Base-by-base conservation (phyloP, 2,113 vertebrate genomes). In the Dromaius novaehollandiae region DNA sequence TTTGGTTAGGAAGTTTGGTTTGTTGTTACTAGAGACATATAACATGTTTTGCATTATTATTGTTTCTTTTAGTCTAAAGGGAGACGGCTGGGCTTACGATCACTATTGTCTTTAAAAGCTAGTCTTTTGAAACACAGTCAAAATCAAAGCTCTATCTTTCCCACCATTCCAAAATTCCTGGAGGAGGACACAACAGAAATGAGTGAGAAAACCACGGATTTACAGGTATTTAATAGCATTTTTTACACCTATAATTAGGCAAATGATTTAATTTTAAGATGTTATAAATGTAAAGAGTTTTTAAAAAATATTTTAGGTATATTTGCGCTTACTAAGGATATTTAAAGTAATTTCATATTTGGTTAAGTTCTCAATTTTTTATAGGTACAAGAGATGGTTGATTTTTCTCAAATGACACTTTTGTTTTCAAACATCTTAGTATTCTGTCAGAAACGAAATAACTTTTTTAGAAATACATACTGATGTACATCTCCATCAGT, bases 91-190 rank as follows among this genome's bases (percentile, higher is more conserved):
- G 97, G 95, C 78, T 88, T 99, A 86, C 96, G 69, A 56, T 98
- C 98, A 2, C 93, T 99, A 60, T 97, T 98, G 83, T 98, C 98
- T 42, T 97, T 99, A 88, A 98, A 98, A 96, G 96, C 97, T 74
- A 97, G 93, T 88, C 98, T 98, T 93, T 82, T 98, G 69, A 98
- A 98, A 51, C 96, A 97, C 9, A 51, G 97, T 70, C 97, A 90
- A 87, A 95, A 90, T 10, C 91, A 86, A 83, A 97, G 82, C 60
- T 96, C 97, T 25, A 7, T 93, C 11, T 79, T 95, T 56, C 96
- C 98, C 32, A 82, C 97, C n/a, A 50, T 99, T 70, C 99, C 99
- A 0, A 98, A 95, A 81, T 99, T 99, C 94, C 93, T 99, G 28
- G 98, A 98, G 95, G 98, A 98, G 50, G 97, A 98, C 68, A 95